A percentile compares a stretch with the other conserved stretches of the same genome.
Evolutionary conservation across 2,888 invertebrate species (phyloP).

Genomic region (Orchesellides sinensis): DNA sequence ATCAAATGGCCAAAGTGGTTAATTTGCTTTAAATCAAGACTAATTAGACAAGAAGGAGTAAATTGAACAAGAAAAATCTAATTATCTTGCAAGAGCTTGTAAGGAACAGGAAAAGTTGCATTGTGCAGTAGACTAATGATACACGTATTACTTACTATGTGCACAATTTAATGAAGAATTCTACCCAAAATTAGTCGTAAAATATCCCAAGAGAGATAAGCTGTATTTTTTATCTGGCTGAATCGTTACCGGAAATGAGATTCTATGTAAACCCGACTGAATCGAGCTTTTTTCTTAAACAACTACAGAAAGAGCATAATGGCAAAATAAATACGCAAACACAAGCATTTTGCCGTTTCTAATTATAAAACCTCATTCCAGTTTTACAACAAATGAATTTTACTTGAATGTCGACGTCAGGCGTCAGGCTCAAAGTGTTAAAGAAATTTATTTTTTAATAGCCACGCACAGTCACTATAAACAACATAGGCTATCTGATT

Average conservation of each 20-base stretch:
- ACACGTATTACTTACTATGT: not conserved
- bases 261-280: not conserved
- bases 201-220: conserved; percentile 30
- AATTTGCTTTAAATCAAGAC: conserved; percentile 55
- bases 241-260: conserved; percentile 56
- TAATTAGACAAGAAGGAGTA: conserved; percentile 53
- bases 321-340: not conserved
- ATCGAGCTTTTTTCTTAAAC: not conserved
- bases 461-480: no score
- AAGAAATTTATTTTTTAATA: no score
- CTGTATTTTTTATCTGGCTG: not conserved
- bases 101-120: conserved; percentile 38
- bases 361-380: conserved; percentile 36
- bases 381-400: conserved; percentile 19
- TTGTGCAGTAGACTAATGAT: not conserved
- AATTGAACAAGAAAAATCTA: conserved; percentile 54
- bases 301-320: not conserved
- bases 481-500: no score
- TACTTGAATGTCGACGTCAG: no score
- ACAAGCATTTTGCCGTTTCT: conserved; percentile 7
- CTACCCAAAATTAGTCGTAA: conserved; percentile 36
- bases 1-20: not conserved
- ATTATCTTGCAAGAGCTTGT: conserved; percentile 50
- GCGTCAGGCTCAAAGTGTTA: no score
- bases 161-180: not conserved